These are phyloP conservation scores for Myopa testacea DNA, from an alignment of 2,888 invertebrate genomes.

Conservation along the genomic window DNA sequence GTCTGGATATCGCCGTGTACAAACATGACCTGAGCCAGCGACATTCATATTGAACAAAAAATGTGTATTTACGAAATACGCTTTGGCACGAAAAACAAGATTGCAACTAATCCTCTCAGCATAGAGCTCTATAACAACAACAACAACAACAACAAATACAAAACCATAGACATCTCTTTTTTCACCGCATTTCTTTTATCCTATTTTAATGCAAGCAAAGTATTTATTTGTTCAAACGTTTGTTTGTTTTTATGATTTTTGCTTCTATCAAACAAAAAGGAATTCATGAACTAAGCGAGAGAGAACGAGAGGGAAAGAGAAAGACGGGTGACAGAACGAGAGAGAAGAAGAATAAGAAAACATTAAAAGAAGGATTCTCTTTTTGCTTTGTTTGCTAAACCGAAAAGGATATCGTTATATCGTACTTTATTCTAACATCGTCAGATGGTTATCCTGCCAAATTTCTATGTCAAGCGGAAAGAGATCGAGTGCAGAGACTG, in stretches of 20 bases:
- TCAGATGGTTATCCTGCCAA: not conserved
- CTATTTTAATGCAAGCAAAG: conserved; percentile 21
- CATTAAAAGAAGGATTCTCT: not conserved
- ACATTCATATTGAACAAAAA: conserved; percentile 7
- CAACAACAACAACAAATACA: conserved; percentile 1
- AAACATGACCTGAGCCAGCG: not conserved
- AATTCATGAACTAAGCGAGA: not conserved
- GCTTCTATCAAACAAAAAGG: conserved; percentile 41
- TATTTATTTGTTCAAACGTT: conserved; percentile 42
- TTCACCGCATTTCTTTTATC: not conserved
- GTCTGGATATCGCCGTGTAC: conserved; percentile 2
- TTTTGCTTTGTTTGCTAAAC: not conserved
- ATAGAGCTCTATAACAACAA: not conserved
- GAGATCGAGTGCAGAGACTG: not conserved
- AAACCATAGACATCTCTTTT: not conserved
- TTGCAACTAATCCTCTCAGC: conserved; percentile 17
- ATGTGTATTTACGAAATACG: not conserved
- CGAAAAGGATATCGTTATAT: conserved; percentile 6
- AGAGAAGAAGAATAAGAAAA: not conserved
- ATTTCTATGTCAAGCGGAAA: not conserved
- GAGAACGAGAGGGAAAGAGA: not conserved
- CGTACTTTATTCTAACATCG: not conserved
- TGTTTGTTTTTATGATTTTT: conserved; percentile 44
- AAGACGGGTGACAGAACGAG: not conserved
- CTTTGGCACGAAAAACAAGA: conserved; percentile 20